Conservation (phyloP, 2,113 vertebrate species). For the Pan paniscus region DNA sequence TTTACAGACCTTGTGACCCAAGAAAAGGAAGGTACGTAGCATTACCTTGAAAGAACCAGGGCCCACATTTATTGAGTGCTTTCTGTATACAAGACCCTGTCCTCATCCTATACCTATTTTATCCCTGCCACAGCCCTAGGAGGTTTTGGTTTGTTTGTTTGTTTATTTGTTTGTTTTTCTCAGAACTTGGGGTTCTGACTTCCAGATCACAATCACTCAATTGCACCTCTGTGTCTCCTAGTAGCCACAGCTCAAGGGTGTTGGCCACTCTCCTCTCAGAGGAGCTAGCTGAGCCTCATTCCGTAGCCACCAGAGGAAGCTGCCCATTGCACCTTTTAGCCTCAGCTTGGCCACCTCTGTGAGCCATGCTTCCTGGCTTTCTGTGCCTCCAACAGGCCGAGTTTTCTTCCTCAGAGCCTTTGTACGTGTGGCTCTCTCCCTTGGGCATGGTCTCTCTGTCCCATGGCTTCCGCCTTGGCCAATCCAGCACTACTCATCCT, state of each 20-base stretch:
- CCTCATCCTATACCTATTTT: neutral
- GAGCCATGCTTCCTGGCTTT: neutral
- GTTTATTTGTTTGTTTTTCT: neutral
- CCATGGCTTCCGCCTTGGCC: accelerated
- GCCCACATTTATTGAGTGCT: neutral
- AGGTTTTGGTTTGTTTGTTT: neutral
- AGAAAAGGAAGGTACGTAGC: neutral
- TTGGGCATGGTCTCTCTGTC: neutral
- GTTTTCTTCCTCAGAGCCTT: neutral
- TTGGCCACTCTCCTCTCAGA: neutral
- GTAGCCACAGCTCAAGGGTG: neutral
- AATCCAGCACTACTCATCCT: neutral
- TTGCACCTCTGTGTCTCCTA: neutral
- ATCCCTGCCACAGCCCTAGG: too few relatives aligned
- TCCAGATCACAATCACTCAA: neutral
- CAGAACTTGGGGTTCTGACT: neutral
- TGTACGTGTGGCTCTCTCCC: neutral
- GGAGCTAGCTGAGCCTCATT: neutral
- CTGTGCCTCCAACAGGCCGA: neutral
- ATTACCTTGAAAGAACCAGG: neutral
- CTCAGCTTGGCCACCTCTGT: neutral
- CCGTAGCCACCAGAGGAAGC: neutral
- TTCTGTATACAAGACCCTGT: neutral
- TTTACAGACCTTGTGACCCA: neutral
- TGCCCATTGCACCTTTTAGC: accelerated